A percentile compares a stretch with the other conserved stretches of the same genome.
Evolutionary conservation across 2,113 vertebrate genomes (phyloP).

Genomic region (Pterocles orientalis): DNA sequence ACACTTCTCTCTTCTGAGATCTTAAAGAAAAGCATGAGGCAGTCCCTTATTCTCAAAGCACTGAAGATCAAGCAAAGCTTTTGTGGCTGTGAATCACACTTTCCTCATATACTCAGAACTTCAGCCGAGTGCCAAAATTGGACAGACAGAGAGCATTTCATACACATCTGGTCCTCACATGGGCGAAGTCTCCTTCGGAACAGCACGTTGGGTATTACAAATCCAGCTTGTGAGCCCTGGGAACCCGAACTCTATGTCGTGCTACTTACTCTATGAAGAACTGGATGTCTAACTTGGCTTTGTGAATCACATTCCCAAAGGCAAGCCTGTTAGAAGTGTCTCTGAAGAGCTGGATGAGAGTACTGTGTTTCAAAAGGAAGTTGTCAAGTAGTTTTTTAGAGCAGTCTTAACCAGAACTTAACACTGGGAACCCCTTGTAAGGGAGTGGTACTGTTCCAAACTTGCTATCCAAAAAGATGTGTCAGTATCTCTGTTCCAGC

Average conservation of each 20-base stretch:
- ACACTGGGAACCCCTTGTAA: background rate
- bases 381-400: background rate
- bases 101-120: background rate
- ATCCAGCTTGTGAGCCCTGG: background rate
- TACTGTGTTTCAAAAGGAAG: background rate
- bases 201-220: background rate
- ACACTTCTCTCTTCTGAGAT: background rate
- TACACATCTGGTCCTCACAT: conserved; percentile 23
- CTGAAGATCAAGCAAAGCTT: background rate
- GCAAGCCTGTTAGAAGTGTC: background rate
- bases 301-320: background rate
- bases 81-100: conserved; percentile 14
- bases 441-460: background rate
- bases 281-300: background rate
- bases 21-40: background rate
- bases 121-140: background rate
- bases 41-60: background rate
- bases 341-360: background rate
- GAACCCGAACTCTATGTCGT: background rate
- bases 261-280: background rate
- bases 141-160: background rate
- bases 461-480: background rate
- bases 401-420: background rate
- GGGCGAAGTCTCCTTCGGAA: background rate
- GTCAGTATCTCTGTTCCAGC: background rate